Percentiles rank a stretch among this genome's conserved stretches.
phyloP scores from a whole-genome alignment of 2,888 invertebrate species.

The Smittia aterrima region DNA sequence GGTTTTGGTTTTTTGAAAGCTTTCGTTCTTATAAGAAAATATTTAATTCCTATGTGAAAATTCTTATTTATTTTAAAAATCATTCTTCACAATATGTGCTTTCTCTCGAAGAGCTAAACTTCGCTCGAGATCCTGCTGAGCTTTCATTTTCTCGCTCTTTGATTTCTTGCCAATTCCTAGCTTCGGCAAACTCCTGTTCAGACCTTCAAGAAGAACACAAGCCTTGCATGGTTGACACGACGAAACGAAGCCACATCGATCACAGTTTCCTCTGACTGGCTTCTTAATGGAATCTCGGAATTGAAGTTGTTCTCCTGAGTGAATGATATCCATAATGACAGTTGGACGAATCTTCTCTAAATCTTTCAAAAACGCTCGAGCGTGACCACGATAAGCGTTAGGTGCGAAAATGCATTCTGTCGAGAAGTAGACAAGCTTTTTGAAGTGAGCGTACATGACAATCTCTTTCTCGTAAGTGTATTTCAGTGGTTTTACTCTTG shows the following conservation, averaged over 20 bases:
- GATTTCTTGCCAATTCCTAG: conserved; percentile 87
- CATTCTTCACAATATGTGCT: conserved; percentile 53
- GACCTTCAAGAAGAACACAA: conserved; percentile 89
- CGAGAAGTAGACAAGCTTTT: conserved; percentile 94
- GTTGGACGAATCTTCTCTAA: conserved; percentile 87
- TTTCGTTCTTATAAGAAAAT: no score
- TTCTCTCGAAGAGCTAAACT: conserved; percentile 47
- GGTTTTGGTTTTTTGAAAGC: no score
- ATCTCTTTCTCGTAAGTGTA: conserved; percentile 99
- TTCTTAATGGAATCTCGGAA: conserved; percentile 79
- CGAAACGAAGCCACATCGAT: conserved; percentile 83
- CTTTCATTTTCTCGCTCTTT: conserved; percentile 68
- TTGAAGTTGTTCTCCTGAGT: conserved; percentile 81
- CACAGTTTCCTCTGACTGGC: conserved; percentile 77
- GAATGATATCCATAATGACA: conserved; percentile 82
- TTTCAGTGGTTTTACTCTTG: conserved; percentile 92
- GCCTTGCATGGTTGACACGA: conserved; percentile 96
- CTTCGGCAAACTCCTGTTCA: conserved; percentile 89
- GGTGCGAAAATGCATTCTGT: conserved; percentile 99
- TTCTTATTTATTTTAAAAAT: no score
- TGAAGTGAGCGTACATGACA: conserved; percentile 98
- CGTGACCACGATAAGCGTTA: conserved; percentile 94
- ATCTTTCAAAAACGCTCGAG: conserved; percentile 87
- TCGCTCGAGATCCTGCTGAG: conserved; percentile 55
- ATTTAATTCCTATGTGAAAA: no score